Evolutionary conservation across 2,113 vertebrate species (phyloP).

Genomic region (Dinomys branickii): DNA sequence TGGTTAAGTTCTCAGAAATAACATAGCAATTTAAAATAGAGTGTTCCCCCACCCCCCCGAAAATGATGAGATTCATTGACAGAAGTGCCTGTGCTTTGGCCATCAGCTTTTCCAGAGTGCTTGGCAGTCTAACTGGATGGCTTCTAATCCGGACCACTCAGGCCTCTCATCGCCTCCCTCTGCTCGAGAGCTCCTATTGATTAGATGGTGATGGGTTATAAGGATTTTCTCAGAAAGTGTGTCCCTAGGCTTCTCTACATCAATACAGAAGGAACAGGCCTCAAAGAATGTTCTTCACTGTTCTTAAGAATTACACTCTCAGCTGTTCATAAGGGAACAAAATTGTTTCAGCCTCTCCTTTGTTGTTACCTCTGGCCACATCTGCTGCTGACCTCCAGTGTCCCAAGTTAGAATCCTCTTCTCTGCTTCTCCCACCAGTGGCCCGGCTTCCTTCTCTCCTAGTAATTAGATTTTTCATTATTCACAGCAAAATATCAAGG

Average conservation of each 20-base stretch:
- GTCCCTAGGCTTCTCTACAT: slow-evolving; percentile 34
- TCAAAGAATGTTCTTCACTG: slow-evolving; percentile 48
- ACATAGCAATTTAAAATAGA: not conserved
- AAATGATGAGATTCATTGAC: slow-evolving; percentile 41
- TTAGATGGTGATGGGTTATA: slow-evolving; percentile 59
- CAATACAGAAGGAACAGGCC: slow-evolving; percentile 43
- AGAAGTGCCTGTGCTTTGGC: not conserved
- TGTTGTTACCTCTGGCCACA: not conserved
- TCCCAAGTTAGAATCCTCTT: slow-evolving; percentile 45
- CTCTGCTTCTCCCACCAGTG: slow-evolving; percentile 63
- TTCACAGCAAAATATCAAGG: slow-evolving; percentile 50
- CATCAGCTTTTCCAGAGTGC: not conserved
- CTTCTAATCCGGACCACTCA: slow-evolving; percentile 42
- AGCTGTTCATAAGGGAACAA: slow-evolving; percentile 62
- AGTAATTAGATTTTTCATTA: slow-evolving; percentile 67
- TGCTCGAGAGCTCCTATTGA: slow-evolving; percentile 60
- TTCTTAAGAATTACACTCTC: slow-evolving; percentile 49
- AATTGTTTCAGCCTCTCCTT: slow-evolving; percentile 55
- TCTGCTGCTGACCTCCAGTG: slow-evolving; percentile 27
- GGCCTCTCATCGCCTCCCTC: not conserved
- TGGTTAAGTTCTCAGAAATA: slow-evolving; percentile 48
- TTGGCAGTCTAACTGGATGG: slow-evolving; percentile 48
- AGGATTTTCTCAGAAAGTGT: slow-evolving; percentile 68
- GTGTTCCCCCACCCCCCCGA: not conserved
- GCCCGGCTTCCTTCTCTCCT: slow-evolving; percentile 57